phyloP scores from a whole-genome alignment of 2,113 vertebrate genomes.

The Sula dactylatra region DNA sequence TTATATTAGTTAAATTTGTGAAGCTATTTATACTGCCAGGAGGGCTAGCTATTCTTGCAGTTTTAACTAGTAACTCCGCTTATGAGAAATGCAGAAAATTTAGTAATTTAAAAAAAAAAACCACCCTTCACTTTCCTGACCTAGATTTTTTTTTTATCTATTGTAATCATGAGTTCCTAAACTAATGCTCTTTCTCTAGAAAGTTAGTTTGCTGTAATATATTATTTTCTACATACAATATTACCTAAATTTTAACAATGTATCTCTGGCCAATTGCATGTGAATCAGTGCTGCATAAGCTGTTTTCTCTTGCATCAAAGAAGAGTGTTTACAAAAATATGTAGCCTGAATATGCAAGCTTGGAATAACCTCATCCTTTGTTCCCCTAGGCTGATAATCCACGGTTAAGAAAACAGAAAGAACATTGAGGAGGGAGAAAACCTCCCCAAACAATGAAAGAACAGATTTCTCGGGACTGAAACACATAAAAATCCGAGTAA shows the following conservation, averaged over 20 bases:
- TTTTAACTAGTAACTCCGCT: neutral
- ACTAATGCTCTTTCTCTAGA: neutral
- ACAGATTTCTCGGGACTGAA: neutral
- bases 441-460: neutral
- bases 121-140: neutral
- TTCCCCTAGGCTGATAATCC: neutral
- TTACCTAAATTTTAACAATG: neutral
- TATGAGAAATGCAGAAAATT: neutral
- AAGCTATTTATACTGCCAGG: neutral
- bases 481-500: neutral
- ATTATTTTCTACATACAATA: neutral
- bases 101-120: neutral
- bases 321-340: neutral
- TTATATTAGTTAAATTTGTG: neutral
- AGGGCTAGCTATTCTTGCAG: neutral
- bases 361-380: neutral
- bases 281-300: neutral
- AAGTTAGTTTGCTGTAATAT: neutral
- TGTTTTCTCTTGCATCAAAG: neutral
- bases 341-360: neutral
- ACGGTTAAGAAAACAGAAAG: neutral
- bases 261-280: neutral
- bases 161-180: neutral
- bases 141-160: neutral
- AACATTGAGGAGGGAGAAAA: neutral